Evolutionary conservation across 2,888 invertebrate genomes (phyloP).

Genomic region (Belgica antarctica): DNA sequence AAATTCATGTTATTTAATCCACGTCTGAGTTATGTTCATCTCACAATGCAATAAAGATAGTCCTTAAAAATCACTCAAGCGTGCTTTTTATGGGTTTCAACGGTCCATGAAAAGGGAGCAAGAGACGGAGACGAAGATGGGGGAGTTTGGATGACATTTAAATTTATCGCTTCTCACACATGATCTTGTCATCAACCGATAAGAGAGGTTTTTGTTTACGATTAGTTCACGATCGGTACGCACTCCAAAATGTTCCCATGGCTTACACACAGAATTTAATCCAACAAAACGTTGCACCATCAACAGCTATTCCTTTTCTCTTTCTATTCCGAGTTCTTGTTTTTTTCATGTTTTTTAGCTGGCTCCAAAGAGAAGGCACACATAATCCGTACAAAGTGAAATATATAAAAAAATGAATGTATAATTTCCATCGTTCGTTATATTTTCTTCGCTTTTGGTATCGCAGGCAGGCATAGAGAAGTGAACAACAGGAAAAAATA

Average conservation of each 20-base stretch:
- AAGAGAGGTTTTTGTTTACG: too few species aligned
- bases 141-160: slow-evolving; percentile 40
- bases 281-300: slow-evolving; percentile 29
- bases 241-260: too few species aligned
- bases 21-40: slow-evolving; percentile 40
- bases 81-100: slow-evolving; percentile 29
- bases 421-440: slow-evolving; percentile 26
- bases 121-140: neutral
- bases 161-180: neutral
- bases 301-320: slow-evolving; percentile 14
- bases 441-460: slow-evolving; percentile 9
- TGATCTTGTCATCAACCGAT: too few species aligned
- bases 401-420: slow-evolving; percentile 37
- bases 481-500: neutral
- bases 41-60: slow-evolving; percentile 42
- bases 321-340: slow-evolving; percentile 14
- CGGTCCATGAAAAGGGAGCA: too few species aligned
- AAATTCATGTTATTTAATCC: slow-evolving; percentile 37
- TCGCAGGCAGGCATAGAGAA: slow-evolving; percentile 16
- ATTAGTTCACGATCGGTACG: too few species aligned
- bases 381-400: slow-evolving; percentile 34
- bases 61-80: slow-evolving; percentile 43
- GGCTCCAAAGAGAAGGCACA: slow-evolving; percentile 24
- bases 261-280: too few species aligned
- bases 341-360: slow-evolving; percentile 19